Percentiles rank a stretch among this genome's conserved stretches.
Conservation (phyloP, 2,888 invertebrate genomes). For the Pandemis corylana region DNA sequence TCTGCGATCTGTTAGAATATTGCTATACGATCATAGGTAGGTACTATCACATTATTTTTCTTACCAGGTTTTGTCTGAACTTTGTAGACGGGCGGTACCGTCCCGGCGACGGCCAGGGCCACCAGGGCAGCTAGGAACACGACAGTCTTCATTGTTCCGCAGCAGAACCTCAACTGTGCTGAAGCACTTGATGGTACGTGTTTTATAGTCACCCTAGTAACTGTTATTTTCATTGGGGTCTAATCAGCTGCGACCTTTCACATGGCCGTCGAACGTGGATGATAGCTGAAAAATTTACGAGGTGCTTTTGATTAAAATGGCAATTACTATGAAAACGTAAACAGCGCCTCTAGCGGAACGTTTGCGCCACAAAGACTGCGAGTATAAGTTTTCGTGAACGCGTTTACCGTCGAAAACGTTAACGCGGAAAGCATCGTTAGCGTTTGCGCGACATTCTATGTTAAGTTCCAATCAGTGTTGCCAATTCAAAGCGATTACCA, state of each 20-base stretch:
- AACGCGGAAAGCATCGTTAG: no score
- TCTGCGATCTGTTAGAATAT: no score
- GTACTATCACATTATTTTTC: conserved; percentile 18
- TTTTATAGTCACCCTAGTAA: conserved; percentile 12
- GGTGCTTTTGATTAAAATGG: neutral
- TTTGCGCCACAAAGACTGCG: no score
- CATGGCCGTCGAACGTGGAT: neutral
- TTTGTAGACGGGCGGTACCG: conserved; percentile 51
- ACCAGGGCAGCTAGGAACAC: conserved; percentile 71
- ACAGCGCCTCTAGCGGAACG: no score
- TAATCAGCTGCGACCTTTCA: conserved; percentile 26
- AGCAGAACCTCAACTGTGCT: conserved; percentile 67
- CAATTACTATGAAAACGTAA: no score
- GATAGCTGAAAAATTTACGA: neutral
- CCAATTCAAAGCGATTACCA: no score
- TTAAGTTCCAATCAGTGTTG: no score
- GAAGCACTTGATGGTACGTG: neutral
- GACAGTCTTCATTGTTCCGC: conserved; percentile 78
- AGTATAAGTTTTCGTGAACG: no score
- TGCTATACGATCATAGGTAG: no score
- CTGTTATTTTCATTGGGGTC: neutral
- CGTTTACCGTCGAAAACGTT: no score
- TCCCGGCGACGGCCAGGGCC: conserved; percentile 67
- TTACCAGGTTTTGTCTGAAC: conserved; percentile 54
- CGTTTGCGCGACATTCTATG: no score